Evolutionary conservation across 1,140 invertebrate genomes (phyloP).

Genomic region (Coelopa frigida): DNA sequence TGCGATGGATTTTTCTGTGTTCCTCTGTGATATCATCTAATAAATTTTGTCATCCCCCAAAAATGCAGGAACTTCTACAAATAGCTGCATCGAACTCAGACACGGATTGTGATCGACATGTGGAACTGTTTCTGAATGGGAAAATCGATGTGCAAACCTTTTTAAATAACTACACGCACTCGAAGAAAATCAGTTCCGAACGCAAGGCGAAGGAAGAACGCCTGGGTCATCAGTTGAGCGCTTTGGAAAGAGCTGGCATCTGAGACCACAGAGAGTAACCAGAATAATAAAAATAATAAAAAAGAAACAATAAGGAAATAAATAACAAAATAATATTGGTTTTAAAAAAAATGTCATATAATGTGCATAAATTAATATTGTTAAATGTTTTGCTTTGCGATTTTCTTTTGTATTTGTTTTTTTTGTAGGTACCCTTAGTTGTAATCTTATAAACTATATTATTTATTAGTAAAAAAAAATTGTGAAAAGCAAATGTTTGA

Average conservation of each 20-base stretch:
- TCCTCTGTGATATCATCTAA: not conserved
- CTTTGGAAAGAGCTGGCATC: constrained; percentile 55
- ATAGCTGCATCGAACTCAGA: constrained; percentile 60
- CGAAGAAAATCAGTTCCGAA: constrained; percentile 60
- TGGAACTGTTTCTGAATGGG: constrained; percentile 65
- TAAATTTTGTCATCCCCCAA: not conserved
- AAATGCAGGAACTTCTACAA: constrained; percentile 47
- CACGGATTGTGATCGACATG: constrained; percentile 64
- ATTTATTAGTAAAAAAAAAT: too few species aligned
- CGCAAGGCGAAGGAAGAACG: constrained; percentile 70
- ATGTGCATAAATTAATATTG: too few species aligned
- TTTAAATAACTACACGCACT: constrained; percentile 60
- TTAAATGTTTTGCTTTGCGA: too few species aligned
- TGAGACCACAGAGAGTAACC: too few species aligned
- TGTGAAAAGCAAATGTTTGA: too few species aligned
- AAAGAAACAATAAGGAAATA: too few species aligned
- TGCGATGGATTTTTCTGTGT: constrained; percentile 25
- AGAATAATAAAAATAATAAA: too few species aligned
- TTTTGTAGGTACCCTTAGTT: too few species aligned
- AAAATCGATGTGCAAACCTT: constrained; percentile 70
- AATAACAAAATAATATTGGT: too few species aligned
- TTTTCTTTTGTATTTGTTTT: too few species aligned
- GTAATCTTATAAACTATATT: too few species aligned
- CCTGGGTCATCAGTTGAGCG: constrained; percentile 62
- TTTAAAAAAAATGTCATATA: too few species aligned